Evolutionary conservation across 2,113 vertebrate genomes (phyloP).

Genomic region (Ibidorhyncha struthersii): DNA sequence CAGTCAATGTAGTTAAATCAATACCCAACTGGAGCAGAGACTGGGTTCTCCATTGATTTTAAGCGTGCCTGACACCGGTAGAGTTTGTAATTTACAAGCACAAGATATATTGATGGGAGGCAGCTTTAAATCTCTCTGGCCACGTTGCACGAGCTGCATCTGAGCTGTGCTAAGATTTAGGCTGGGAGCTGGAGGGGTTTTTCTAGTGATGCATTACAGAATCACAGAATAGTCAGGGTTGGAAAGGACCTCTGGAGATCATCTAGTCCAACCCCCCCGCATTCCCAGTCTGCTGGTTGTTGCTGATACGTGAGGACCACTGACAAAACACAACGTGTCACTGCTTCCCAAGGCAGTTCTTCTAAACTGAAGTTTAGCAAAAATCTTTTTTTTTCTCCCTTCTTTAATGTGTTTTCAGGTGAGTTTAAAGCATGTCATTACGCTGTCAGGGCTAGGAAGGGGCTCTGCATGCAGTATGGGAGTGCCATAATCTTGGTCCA

Average conservation of each 20-base stretch:
- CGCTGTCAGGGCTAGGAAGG: neutral
- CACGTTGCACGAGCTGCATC: neutral
- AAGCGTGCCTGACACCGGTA: neutral
- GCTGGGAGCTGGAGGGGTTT: neutral
- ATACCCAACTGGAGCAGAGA: neutral
- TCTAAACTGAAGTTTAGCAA: neutral
- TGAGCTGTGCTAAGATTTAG: neutral
- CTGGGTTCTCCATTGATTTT: conserved; percentile 22
- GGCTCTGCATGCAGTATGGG: neutral
- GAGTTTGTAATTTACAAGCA: conserved; percentile 33
- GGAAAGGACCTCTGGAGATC: too few species aligned
- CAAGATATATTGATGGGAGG: neutral
- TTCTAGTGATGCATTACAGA: neutral
- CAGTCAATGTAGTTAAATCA: conserved; percentile 19
- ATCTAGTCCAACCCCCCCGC: too few species aligned
- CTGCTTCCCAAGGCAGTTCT: neutral
- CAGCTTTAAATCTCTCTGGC: neutral
- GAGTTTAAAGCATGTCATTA: neutral
- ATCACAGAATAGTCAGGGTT: too few species aligned
- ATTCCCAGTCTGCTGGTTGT: neutral
- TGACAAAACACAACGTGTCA: neutral
- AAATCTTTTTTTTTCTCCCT: neutral
- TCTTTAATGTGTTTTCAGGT: neutral
- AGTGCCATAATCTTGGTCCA: neutral
- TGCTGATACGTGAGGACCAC: neutral